These are phyloP conservation scores for Tinamus guttatus DNA, from an alignment of 2,113 vertebrate species.

Conservation along the genomic window DNA sequence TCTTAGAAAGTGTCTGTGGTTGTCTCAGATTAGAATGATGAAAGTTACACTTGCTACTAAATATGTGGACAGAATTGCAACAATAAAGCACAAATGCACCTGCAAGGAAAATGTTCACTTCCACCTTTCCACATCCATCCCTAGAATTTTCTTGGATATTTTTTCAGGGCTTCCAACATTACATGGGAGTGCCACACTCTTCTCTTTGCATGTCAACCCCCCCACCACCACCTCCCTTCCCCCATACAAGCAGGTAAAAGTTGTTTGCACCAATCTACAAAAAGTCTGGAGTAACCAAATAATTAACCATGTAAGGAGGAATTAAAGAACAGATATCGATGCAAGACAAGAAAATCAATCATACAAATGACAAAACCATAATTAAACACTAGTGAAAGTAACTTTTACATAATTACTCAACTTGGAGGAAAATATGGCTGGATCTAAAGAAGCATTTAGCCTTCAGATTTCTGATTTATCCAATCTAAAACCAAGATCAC, in stretches of 20 bases:
- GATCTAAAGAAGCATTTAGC: background rate
- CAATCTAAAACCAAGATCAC: no score
- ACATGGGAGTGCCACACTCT: background rate
- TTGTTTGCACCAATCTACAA: background rate
- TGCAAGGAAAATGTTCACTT: background rate
- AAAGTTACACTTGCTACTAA: background rate
- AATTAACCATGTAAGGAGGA: background rate
- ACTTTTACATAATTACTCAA: background rate
- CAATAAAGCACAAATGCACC: background rate
- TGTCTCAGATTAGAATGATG: background rate
- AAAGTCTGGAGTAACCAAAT: background rate
- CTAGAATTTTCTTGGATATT: background rate
- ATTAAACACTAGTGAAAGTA: background rate
- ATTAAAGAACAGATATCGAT: background rate
- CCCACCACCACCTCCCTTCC: no score
- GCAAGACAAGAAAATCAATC: background rate
- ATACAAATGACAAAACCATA: background rate
- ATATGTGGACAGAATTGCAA: background rate
- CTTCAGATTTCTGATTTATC: no score
- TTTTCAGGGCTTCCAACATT: background rate
- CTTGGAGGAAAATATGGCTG: background rate
- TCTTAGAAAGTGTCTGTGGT: background rate
- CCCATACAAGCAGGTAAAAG: background rate
- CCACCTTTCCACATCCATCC: background rate
- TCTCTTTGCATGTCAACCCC: no score